Evolutionary conservation across 2,888 invertebrate genomes (phyloP).

Genomic region (Conops quadrifasciatus): DNA sequence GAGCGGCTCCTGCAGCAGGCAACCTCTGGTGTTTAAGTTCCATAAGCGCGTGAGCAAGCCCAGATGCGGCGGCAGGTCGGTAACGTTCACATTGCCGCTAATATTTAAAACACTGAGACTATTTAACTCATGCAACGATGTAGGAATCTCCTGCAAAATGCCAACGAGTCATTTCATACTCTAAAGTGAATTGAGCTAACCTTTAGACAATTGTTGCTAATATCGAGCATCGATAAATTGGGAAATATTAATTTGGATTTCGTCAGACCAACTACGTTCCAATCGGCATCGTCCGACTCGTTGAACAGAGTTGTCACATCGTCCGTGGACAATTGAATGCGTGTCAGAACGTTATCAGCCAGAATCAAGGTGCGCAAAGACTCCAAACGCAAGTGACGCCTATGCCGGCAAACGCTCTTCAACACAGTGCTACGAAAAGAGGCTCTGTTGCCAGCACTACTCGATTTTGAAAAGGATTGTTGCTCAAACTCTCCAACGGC

Average conservation of each 20-base stretch:
- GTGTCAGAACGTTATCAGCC: conserved; percentile 83
- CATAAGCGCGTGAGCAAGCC: conserved; percentile 93
- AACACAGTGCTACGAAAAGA: conserved; percentile 77
- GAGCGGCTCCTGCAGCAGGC: conserved; percentile 86
- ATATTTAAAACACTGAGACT: conserved; percentile 94
- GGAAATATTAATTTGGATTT: conserved; percentile 86
- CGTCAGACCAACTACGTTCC: conserved; percentile 68
- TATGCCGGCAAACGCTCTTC: conserved; percentile 83
- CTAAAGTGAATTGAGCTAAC: conserved; percentile 36
- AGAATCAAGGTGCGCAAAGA: conserved; percentile 69
- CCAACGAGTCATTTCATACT: background rate
- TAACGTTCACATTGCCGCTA: conserved; percentile 76
- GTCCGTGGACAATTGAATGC: conserved; percentile 82
- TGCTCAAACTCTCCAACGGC: conserved; percentile 46
- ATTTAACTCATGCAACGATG: conserved; percentile 82
- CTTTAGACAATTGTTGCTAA: conserved; percentile 85
- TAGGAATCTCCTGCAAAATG: conserved; percentile 72
- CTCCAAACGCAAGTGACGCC: conserved; percentile 80
- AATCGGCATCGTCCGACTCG: conserved; percentile 72
- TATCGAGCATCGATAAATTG: conserved; percentile 92
- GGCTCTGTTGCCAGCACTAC: conserved; percentile 61
- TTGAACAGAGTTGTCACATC: conserved; percentile 75
- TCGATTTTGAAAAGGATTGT: conserved; percentile 50
- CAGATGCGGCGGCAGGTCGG: conserved; percentile 93
- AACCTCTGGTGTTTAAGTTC: conserved; percentile 93